phyloP scores from a whole-genome alignment of 2,113 vertebrate genomes.

The Rhodinocichla rosea region DNA sequence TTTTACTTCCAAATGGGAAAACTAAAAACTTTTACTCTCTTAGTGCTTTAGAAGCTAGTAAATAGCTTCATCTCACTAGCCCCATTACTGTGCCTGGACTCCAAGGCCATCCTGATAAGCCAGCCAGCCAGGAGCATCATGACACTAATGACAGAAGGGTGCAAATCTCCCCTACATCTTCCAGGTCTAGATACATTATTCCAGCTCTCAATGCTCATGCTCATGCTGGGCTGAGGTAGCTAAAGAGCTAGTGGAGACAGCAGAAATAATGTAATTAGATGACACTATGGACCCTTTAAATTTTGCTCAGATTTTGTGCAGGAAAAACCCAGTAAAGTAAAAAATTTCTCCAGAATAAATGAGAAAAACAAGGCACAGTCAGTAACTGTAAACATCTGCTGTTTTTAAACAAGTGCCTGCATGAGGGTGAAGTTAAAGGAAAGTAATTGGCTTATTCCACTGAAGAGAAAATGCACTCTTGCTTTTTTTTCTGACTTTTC shows the following conservation, averaged over 20 bases:
- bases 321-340: neutral
- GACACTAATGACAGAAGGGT: neutral
- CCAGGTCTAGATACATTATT: neutral
- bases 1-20: neutral
- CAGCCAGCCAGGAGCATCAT: neutral
- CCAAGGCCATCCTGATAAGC: neutral
- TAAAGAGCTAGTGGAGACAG: neutral
- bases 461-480: neutral
- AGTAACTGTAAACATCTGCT: conserved; percentile 23
- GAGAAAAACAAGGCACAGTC: neutral
- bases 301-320: neutral
- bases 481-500: neutral
- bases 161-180: neutral
- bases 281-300: neutral
- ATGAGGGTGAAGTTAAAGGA: neutral
- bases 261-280: neutral
- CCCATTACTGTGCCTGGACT: neutral
- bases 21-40: neutral
- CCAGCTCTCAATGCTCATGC: neutral
- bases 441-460: neutral
- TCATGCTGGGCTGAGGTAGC: neutral
- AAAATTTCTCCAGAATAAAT: neutral
- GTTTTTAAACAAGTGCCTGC: conserved; percentile 18
- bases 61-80: neutral
- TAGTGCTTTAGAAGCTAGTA: neutral